These are phyloP conservation scores for Danionella cerebrum DNA, from an alignment of 2,113 vertebrate genomes.

Conservation along the genomic window DNA sequence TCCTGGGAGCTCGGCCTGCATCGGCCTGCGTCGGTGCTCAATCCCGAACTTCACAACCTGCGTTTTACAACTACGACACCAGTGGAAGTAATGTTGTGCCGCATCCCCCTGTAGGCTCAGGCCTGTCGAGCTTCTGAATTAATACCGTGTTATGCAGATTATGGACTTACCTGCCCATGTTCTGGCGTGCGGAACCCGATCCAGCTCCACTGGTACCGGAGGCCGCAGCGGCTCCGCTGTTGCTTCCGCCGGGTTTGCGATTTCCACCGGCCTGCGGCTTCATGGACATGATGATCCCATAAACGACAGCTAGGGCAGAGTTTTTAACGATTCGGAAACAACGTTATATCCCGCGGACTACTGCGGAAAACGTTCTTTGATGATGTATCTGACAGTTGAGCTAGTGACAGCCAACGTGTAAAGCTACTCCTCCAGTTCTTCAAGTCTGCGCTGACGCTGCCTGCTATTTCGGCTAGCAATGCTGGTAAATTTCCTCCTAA, in stretches of 20 bases:
- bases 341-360: slow-evolving; percentile 43
- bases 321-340: slow-evolving; percentile 45
- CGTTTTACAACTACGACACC: slow-evolving; percentile 23
- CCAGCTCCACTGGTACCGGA: slow-evolving; percentile 59
- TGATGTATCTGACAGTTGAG: slow-evolving; percentile 19
- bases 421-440: slow-evolving; percentile 31
- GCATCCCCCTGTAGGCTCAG: neutral
- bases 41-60: slow-evolving; percentile 5
- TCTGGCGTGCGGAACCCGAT: slow-evolving; percentile 72
- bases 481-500: slow-evolving; percentile 49
- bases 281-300: slow-evolving; percentile 86
- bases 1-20: slow-evolving; percentile 19
- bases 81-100: slow-evolving; percentile 27
- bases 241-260: slow-evolving; percentile 70
- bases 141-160: neutral
- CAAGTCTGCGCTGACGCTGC: slow-evolving; percentile 8
- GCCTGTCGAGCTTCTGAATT: neutral
- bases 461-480: slow-evolving; percentile 45
- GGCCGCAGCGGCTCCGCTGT: slow-evolving; percentile 63
- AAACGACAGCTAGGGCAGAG: slow-evolving; percentile 58
- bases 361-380: slow-evolving; percentile 20
- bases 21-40: slow-evolving; percentile 28
- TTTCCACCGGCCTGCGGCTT: slow-evolving; percentile 72
- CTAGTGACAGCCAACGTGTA: slow-evolving; percentile 51
- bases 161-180: slow-evolving; percentile 78